These are phyloP conservation scores for Tyrannus savana DNA, from an alignment of 2,113 vertebrate genomes.

Conservation along the genomic window DNA sequence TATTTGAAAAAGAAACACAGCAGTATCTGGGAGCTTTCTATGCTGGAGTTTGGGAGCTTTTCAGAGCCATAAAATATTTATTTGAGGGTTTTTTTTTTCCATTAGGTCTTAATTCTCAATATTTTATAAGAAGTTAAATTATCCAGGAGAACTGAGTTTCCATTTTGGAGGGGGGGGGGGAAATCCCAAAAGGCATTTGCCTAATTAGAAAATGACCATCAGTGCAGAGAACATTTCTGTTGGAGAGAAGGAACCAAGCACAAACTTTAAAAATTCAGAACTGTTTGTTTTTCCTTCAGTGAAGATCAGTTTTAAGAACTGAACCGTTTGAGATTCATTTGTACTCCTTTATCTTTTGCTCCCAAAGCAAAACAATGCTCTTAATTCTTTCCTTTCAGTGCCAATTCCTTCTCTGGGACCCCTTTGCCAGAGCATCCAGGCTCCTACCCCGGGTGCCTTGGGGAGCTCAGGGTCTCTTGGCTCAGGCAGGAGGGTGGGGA, in stretches of 20 bases:
- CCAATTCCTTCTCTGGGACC: neutral
- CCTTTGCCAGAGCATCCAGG: neutral
- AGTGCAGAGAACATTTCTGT: neutral
- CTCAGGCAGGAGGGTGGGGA: neutral
- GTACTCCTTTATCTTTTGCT: neutral
- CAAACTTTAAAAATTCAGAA: neutral
- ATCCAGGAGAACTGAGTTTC: conserved; percentile 23
- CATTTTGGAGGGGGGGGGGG: neutral
- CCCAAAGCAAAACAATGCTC: neutral
- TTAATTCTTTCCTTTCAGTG: neutral
- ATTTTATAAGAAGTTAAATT: conserved; percentile 65
- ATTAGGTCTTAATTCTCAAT: conserved; percentile 54
- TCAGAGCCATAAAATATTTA: conserved; percentile 58
- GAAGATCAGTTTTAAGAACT: neutral
- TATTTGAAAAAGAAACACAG: neutral
- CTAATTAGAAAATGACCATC: neutral
- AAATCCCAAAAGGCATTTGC: neutral
- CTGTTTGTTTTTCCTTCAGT: neutral
- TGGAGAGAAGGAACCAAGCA: neutral
- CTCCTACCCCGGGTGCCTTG: accelerated
- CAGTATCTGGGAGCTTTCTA: conserved; percentile 18
- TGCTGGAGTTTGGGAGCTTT: conserved; percentile 7
- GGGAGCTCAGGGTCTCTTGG: neutral
- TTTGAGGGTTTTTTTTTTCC: neutral
- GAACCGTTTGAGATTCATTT: neutral